A percentile compares a stretch with the other conserved stretches of the same genome.
Evolutionary conservation across 92 coral and sea anemone species (phyloP).

Genomic region (Blastomussa wellsi): DNA sequence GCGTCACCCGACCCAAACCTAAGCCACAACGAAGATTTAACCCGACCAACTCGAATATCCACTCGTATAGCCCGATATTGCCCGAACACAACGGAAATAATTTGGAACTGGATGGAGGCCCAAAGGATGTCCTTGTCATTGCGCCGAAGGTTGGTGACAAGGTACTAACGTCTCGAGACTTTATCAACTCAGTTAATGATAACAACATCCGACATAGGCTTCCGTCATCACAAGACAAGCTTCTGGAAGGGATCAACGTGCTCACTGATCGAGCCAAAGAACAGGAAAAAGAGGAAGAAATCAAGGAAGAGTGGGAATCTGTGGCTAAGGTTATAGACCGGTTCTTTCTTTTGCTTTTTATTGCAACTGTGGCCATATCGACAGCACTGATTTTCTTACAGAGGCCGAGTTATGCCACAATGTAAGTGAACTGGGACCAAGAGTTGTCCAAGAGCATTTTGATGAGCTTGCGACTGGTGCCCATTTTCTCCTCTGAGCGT

Average conservation of each 20-base stretch:
- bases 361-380: conserved; percentile 90
- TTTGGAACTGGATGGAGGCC: conserved; percentile 50
- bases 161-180: conserved; percentile 73
- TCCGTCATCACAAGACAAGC: conserved; percentile 67
- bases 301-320: conserved; percentile 94
- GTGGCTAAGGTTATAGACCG: conserved; percentile 98
- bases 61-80: conserved; percentile 61
- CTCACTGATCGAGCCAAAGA: conserved; percentile 86
- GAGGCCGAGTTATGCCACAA: conserved; percentile 86
- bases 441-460: not conserved
- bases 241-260: conserved; percentile 78
- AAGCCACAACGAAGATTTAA: conserved; percentile 61
- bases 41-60: conserved; percentile 41
- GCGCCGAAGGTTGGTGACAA: conserved; percentile 83
- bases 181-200: conserved; percentile 77
- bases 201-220: conserved; percentile 77
- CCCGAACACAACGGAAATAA: conserved; percentile 69
- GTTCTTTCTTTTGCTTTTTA: conserved; percentile 78
- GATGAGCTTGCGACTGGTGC: conserved; percentile 5
- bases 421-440: conserved; percentile 55
- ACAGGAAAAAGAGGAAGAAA: conserved; percentile 83
- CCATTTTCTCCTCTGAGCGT: not conserved
- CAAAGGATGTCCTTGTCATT: conserved; percentile 81
- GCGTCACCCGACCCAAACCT: conserved; percentile 69
- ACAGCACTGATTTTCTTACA: conserved; percentile 88